phyloP scores from a whole-genome alignment of 2,888 invertebrate genomes.

The Ophion obscuratus region DNA sequence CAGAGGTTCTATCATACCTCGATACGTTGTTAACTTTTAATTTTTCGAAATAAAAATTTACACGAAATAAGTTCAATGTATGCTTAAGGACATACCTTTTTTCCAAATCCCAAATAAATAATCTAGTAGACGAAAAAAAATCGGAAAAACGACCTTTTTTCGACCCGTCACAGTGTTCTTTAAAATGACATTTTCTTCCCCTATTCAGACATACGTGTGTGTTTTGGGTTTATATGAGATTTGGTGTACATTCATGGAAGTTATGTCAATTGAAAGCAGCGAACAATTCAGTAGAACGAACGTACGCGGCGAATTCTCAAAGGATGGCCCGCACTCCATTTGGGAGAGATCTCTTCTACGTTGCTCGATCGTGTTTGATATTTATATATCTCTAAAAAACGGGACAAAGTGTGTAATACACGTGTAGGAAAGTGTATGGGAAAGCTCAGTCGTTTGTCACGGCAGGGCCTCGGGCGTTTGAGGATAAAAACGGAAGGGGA shows the following conservation, averaged over 20 bases:
- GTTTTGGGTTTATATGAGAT: slow-evolving; percentile 10
- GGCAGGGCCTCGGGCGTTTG: slow-evolving; percentile 14
- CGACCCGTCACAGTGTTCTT: too few relatives aligned
- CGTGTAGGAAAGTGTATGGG: not conserved
- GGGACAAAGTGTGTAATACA: slow-evolving; percentile 36
- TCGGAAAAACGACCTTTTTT: too few relatives aligned
- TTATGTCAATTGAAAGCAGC: slow-evolving; percentile 10
- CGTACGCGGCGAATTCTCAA: slow-evolving; percentile 39
- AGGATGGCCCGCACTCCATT: slow-evolving; percentile 54
- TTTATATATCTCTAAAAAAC: not conserved
- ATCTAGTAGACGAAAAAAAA: too few relatives aligned
- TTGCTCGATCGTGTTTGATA: slow-evolving; percentile 20
- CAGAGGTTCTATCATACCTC: too few relatives aligned
- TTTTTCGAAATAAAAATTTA: too few relatives aligned
- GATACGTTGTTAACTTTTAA: too few relatives aligned
- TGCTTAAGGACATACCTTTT: too few relatives aligned
- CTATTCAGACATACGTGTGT: not conserved
- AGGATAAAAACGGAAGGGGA: not conserved
- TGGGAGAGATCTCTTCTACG: slow-evolving; percentile 22
- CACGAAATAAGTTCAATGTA: too few relatives aligned
- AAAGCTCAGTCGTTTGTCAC: slow-evolving; percentile 32
- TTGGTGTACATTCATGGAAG: slow-evolving; percentile 5
- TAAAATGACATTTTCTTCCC: too few relatives aligned
- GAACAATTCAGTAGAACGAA: slow-evolving; percentile 22
- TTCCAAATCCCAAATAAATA: too few relatives aligned